Conservation (phyloP, 92 coral and sea anemone genomes). For the Porites cylindrica region DNA sequence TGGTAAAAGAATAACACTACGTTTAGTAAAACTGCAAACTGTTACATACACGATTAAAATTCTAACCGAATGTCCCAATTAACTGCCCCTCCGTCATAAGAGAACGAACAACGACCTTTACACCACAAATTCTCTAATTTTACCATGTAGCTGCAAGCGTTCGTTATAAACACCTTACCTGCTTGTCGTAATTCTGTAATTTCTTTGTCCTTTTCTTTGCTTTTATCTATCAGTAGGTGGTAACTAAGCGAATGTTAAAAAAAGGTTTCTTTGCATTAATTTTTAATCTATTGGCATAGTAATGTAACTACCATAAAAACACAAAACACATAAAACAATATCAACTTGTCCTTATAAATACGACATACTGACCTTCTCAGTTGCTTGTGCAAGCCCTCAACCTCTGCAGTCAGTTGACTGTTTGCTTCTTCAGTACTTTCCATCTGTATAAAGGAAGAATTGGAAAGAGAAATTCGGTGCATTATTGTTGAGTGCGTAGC, state of each 20-base stretch:
- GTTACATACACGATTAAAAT: not conserved
- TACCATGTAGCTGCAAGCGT: no score
- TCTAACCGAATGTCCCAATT: not conserved
- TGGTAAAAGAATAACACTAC: conserved; percentile 23
- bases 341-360: no score
- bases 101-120: no score
- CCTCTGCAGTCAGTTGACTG: conserved; percentile 81
- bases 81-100: no score
- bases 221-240: conserved; percentile 80
- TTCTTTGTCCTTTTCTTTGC: conserved; percentile 82
- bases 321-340: no score
- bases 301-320: no score
- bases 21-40: not conserved
- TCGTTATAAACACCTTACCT: conserved; percentile 51
- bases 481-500: not conserved
- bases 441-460: conserved; percentile 60
- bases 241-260: conserved; percentile 49
- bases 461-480: not conserved
- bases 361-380: conserved; percentile 72
- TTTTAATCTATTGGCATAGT: no score
- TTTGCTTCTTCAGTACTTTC: conserved; percentile 93
- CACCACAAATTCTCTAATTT: no score
- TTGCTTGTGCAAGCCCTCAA: conserved; percentile 80
- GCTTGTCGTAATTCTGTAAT: conserved; percentile 89
- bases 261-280: not conserved